Conservation (phyloP, 1,140 invertebrate species). For the Diorhabda elongata region DNA sequence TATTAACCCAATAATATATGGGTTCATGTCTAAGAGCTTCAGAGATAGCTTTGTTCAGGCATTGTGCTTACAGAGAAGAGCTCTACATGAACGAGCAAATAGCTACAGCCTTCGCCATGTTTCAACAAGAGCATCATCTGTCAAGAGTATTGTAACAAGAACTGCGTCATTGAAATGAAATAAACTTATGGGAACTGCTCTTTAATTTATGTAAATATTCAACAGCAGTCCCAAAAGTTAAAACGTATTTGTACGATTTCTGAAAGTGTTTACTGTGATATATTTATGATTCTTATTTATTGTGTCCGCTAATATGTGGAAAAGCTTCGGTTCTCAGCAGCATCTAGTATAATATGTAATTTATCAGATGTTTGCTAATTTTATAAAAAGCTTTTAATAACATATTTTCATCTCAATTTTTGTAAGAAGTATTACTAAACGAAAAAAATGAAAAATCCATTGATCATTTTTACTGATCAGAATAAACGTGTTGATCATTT, state of each 20-base stretch:
- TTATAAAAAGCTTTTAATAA: no score
- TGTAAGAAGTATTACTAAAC: no score
- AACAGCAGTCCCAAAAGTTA: not conserved
- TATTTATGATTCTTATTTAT: not conserved
- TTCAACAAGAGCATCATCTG: conserved; percentile 33
- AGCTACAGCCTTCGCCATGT: conserved; percentile 36
- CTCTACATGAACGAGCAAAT: conserved; percentile 22
- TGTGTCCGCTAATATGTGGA: conserved; percentile 1
- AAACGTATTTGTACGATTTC: not conserved
- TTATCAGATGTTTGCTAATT: no score
- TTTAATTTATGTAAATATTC: not conserved
- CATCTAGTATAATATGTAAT: no score
- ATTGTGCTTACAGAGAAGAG: conserved; percentile 31
- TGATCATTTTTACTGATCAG: no score
- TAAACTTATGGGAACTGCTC: not conserved
- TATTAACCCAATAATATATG: conserved; percentile 75
- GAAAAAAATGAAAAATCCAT: no score
- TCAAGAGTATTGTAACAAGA: conserved; percentile 30
- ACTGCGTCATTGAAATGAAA: conserved; percentile 30
- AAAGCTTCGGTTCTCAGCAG: not conserved
- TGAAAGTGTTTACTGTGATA: conserved; percentile 4
- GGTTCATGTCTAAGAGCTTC: conserved; percentile 78
- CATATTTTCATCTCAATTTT: no score
- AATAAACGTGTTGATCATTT: no score
- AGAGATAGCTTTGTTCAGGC: conserved; percentile 57